These are phyloP conservation scores for Platanista minor DNA, from an alignment of 2,113 vertebrate genomes.

Conservation along the genomic window DNA sequence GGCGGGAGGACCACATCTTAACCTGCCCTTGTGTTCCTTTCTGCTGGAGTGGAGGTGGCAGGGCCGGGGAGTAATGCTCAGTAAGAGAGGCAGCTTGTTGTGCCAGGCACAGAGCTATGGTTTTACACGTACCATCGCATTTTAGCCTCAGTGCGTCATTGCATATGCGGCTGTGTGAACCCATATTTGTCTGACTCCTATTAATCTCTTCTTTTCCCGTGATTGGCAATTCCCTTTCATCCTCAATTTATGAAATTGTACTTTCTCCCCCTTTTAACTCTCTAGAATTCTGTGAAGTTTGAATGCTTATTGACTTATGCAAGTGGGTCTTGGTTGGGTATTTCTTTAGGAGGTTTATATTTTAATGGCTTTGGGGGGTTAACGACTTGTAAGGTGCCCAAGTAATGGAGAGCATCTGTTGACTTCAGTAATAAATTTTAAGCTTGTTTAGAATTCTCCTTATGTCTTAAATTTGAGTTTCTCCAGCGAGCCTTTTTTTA, in stretches of 20 bases:
- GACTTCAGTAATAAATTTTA: conserved; percentile 48
- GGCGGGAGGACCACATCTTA: background rate
- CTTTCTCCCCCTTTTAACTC: background rate
- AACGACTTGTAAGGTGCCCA: background rate
- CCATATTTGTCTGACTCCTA: background rate
- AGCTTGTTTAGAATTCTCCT: conserved; percentile 58
- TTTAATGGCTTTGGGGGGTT: background rate
- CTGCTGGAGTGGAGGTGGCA: background rate
- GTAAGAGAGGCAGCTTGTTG: background rate
- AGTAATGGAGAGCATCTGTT: conserved; percentile 38
- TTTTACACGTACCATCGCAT: background rate
- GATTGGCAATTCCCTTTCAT: background rate
- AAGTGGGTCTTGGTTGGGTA: conserved; percentile 16
- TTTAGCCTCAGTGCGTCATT: background rate
- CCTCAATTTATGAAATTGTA: background rate
- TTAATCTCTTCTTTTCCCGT: background rate
- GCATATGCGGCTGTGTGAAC: background rate
- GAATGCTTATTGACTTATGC: background rate
- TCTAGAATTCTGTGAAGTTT: background rate
- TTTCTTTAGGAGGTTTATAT: background rate
- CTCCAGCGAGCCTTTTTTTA: conserved; percentile 42
- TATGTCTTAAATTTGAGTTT: conserved; percentile 49
- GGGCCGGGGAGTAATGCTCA: background rate
- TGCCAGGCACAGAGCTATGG: background rate
- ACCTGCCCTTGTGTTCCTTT: background rate